phyloP scores from a whole-genome alignment of 2,888 invertebrate genomes.

The Ophion costatus region DNA sequence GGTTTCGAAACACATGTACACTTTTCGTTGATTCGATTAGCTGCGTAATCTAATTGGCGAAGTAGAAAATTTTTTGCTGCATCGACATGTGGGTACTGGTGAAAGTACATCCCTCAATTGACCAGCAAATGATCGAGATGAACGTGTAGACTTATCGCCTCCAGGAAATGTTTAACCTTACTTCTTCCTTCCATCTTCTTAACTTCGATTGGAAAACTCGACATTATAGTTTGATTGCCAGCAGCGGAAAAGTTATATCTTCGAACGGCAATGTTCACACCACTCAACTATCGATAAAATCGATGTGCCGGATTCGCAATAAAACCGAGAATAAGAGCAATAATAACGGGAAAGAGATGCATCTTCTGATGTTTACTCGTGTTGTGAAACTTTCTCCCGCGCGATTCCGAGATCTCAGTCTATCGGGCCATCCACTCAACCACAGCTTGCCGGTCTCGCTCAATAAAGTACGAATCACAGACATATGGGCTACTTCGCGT shows the following conservation, averaged over 20 bases:
- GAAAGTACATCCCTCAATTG: background rate
- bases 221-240: conserved; percentile 11
- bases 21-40: conserved; percentile 21
- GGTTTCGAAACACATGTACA: background rate
- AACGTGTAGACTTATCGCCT: background rate
- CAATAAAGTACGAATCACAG: background rate
- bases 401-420: conserved; percentile 7
- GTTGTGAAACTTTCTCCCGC: conserved; percentile 32
- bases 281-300: conserved; percentile 25
- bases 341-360: background rate
- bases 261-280: conserved; percentile 14
- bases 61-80: background rate
- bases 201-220: background rate
- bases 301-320: conserved; percentile 1
- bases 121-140: background rate
- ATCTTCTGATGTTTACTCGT: conserved; percentile 5
- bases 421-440: conserved; percentile 26
- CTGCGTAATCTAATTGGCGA: background rate
- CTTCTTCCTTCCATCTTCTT: background rate
- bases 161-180: background rate
- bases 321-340: conserved; percentile 5
- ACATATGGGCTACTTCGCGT: background rate
- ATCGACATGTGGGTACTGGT: background rate
- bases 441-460: conserved; percentile 31
- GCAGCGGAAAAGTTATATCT: background rate